Base-by-base conservation (phyloP, 2,113 vertebrate species). In the Xiphorhynchus elegans region DNA sequence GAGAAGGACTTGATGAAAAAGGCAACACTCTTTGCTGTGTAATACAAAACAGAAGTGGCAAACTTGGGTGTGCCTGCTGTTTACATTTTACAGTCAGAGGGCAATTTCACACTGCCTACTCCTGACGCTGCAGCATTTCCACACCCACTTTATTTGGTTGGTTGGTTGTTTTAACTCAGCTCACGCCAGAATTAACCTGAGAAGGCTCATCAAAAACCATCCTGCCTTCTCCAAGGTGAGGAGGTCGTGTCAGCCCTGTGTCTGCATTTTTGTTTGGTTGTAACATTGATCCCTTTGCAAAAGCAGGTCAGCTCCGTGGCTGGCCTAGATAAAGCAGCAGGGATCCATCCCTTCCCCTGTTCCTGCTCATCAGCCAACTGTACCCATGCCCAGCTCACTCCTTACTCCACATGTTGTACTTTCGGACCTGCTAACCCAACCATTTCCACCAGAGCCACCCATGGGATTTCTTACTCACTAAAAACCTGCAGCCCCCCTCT, bases 21-120 rank as follows among this genome's bases (percentile, higher is more conserved):
- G 80, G 17, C 33, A 35, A 1, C 40, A 49, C 79, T 74, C 10
- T 20, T 84, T 87, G 37, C 87, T 77, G 68, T 31, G 83, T 84
- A 62, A 47, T 73, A 50, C 56, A 69, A 89, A 96, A 92, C 11
- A 89, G 67, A 94, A 12, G 13, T 66, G 85, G 64, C 60, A 90
- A 92, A 78, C n/a, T 62, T 68, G 69, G 64, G 82, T 83, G 82
- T 83, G 72, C 66, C 88, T 92, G 68, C 82, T 94, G 90, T 94
- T 96, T 93, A 81, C 79, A 90, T 81, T 88, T 76, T 58, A 49
- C 76, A 69, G 72, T 20, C 72, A 82, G 80, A 93, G 83, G 92
- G 86, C 86, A 96, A 84, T 62, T 93, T 90, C 95, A 96, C 95
- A n/a, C 94, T 95, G 81, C 91, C 95, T 87, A 62, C 94, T 86